Evolutionary conservation across 2,113 vertebrate genomes (phyloP), one percentile per base, ranked within the genome.

Genomic region (Cervus canadensis): DNA sequence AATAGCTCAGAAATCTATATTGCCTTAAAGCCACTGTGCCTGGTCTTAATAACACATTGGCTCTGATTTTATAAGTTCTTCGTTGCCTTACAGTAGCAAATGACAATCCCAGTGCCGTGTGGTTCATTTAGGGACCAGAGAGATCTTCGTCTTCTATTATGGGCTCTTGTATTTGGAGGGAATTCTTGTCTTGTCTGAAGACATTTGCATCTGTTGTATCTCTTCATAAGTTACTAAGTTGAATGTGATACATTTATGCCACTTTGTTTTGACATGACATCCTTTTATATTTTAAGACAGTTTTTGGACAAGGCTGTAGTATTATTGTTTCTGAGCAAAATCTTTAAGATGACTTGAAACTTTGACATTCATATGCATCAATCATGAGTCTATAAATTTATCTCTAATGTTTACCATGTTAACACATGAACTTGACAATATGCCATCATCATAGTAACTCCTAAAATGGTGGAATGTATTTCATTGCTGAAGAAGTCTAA

Each of bases 1-100:
- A 97, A 98, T 96, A 97, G 97, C 97, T 94, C 95, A 95, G 97
- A 94, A 94, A 98, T 95, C 95, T 94, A 81, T 98, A 98, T 89
- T 95, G 87, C 92, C 98, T 98, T 97, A 93, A 96, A 98, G 97
- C 87, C 81, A 84, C 81, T 0, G 23, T n/a, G 91, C 89, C 93
- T 52, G 16, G 54, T 92, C 92, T 95, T 96, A 97, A 98, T 97
- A 95, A 85, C 84, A 33, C 16, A 54, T 60, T 36, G 93, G 43
- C 64, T 28, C 40, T 17, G 74, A 57, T 96, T 93, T 96, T 90
- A 89, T 1, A 3, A 62, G 83, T 95, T 95, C 86, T 88, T 67
- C 87, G 11, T 96, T 95, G 93, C 78, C 57, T 94, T 87, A 25
- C 17, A 71, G 93, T 40, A 89, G 82, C 93, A 97, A 83, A 95